Base-by-base conservation (phyloP, 2,113 vertebrate genomes). In the Aphyosemion australe region DNA sequence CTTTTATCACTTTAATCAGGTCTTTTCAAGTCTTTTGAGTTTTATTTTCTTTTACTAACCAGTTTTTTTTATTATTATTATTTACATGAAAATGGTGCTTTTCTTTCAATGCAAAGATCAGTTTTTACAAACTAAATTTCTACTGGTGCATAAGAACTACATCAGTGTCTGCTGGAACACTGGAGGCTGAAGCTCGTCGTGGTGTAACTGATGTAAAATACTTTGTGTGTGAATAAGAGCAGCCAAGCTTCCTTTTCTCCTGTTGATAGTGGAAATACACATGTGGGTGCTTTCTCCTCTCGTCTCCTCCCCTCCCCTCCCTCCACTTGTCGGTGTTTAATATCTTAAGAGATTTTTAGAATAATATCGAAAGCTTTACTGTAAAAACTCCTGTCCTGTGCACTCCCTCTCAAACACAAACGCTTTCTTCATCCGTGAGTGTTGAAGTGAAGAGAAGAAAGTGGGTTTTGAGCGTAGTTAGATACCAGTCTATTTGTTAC, bases 281-380 rank as follows among this genome's bases (percentile, higher is more conserved):
- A 45, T 52, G 31, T 51, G 42, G 69, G 51, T 51, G 48, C 7
- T 53, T 37, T 37, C 53, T 52, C 12, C 34, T 37, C 34, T 10
- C 32, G 4, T 7, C 7, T 7, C 32, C 32, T 41, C 20, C 14
- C 58, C n/a, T 55, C 41, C 21, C 11, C 21, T 18, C 53, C 19
- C 32, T 13, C 13, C 45, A 42, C 73, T 76, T 69, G 55, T 61
- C 43, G 49, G 66, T 79, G 64, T 69, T 26, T 26, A 26, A 80
- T 85, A 83, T 88, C 76, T 26, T 70, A 73, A 83, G 81, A 76
- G 82, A 26, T 26, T 62, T 52, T 66, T 79, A 80, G 77, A 78
- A 49, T 85, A 82, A 74, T 78, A 84, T 72, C 82, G 51, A 84
- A 87, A 90, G 86, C 89, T 89, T 90, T 88, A 84, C 73, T 51